Evolutionary conservation across 2,113 vertebrate genomes (phyloP), one percentile per base, ranked within the genome.

Genomic region (Thunnus maccoyii): DNA sequence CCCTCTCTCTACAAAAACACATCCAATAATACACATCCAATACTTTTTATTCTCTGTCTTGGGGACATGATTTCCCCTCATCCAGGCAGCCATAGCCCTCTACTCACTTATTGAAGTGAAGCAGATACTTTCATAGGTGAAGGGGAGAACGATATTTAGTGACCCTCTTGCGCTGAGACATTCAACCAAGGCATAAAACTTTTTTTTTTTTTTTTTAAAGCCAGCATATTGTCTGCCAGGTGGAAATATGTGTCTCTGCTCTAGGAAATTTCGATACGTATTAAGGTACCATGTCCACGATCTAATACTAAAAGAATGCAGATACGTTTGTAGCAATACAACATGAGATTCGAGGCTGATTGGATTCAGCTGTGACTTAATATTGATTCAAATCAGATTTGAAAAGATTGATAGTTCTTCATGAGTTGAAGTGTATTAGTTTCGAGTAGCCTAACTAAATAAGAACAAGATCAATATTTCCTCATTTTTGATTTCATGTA

Each of bases 91-190:
- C 48, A 48, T 17, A n/a, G 48, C 55, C 57, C 62, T 83, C 50
- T 3, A 16, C 52, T 78, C 75, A 63, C 71, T 78, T 74, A 79
- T 47, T 68, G 46, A 78, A 83, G 71, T 85, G 5, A 76, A 86
- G 76, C 30, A 62, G 52, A 52, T 51, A 68, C 82, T 77, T 56
- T 68, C 75, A 83, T 74, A 73, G 73, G 50, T 85, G 69, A 84
- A 90, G 69, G 61, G 54, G 61, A 88, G 86, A 89, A 87, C 61
- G 79, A 77, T 50, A 79, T 70, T 77, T 65, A 69, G 20, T 82
- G 76, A 78, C 79, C 56, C 52, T 69, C 57, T 75, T 57, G 52
- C 32, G 56, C 20, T 61, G 36, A 67, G 47, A 55, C 78, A 51
- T 77, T 66, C 27, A 61, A 17, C 58, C 51, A 27, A 72, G 14